phyloP scores from a whole-genome alignment of 2,888 invertebrate genomes.

The Reticulitermes lucifugus region DNA sequence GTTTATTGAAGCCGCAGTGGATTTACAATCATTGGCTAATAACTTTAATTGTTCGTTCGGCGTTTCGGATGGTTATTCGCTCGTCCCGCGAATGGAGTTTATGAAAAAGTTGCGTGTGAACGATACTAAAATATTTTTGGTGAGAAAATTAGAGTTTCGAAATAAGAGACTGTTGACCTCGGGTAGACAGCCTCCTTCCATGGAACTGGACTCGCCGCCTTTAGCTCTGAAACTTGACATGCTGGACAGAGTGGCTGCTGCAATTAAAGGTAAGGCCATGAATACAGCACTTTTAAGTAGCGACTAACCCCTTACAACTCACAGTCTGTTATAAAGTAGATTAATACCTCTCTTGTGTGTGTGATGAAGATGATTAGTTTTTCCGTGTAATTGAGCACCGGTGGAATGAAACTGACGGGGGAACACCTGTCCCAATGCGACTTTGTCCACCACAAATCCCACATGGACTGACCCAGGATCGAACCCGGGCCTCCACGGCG shows the following conservation, averaged over 20 bases:
- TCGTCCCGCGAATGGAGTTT: not conserved
- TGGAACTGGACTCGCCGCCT: not conserved
- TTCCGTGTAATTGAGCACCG: too few species aligned
- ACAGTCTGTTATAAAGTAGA: too few species aligned
- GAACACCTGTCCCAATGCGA: too few species aligned
- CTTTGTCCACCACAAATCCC: too few species aligned
- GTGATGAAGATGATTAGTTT: too few species aligned
- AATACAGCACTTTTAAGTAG: too few species aligned
- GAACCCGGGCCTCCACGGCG: too few species aligned
- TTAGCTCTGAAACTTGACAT: not conserved
- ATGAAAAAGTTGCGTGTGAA: not conserved
- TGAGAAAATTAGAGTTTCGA: not conserved
- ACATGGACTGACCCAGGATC: too few species aligned
- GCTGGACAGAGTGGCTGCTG: not conserved
- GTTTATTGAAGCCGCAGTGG: not conserved
- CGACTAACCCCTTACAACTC: too few species aligned
- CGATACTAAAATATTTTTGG: conserved; percentile 14
- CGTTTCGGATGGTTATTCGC: not conserved
- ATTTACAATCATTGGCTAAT: not conserved
- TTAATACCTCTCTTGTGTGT: too few species aligned
- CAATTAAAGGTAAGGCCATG: not conserved
- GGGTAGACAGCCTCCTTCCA: not conserved
- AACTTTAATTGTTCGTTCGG: not conserved
- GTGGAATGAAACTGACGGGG: too few species aligned
- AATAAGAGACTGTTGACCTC: not conserved